A percentile compares a stretch with the other conserved stretches of the same genome.
Evolutionary conservation across 2,888 invertebrate species (phyloP).

Genomic region (Synanthedon andrenaeformis): DNA sequence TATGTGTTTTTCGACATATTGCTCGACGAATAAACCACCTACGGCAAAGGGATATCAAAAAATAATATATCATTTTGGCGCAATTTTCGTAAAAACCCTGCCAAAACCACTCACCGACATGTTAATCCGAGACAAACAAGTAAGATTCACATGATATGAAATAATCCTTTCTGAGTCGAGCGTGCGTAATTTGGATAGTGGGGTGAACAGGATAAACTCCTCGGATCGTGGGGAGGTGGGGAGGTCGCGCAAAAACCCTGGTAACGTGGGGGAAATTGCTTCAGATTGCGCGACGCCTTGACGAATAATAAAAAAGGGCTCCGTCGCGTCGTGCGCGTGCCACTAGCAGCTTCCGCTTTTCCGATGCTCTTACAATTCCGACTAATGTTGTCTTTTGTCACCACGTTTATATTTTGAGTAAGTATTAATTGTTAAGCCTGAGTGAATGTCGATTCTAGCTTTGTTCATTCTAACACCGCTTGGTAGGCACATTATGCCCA

Average conservation of each 20-base stretch:
- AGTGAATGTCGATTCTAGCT: too few relatives aligned
- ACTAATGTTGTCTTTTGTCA: too few relatives aligned
- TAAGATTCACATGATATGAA: conserved; percentile 19
- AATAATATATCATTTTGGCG: background rate
- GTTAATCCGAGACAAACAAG: conserved; percentile 24
- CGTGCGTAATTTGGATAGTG: background rate
- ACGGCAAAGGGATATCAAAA: background rate
- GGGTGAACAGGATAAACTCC: background rate
- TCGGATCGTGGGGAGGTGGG: conserved; percentile 4
- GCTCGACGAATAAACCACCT: too few relatives aligned
- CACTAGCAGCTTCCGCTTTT: too few relatives aligned
- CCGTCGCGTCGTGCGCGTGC: too few relatives aligned
- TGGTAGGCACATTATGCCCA: too few relatives aligned
- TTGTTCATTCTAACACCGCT: too few relatives aligned
- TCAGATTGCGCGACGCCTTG: conserved; percentile 13
- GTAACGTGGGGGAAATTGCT: conserved; percentile 20
- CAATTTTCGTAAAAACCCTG: background rate
- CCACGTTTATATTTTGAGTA: too few relatives aligned
- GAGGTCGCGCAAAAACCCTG: conserved; percentile 23
- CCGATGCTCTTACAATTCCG: too few relatives aligned
- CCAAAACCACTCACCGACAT: conserved; percentile 8
- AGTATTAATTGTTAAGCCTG: too few relatives aligned
- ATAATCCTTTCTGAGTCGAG: conserved; percentile 8
- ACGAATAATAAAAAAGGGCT: conserved; percentile 6
- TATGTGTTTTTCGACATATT: too few relatives aligned